Evolutionary conservation across 2,113 vertebrate species (phyloP).

Genomic region (Otocyon megalotis): DNA sequence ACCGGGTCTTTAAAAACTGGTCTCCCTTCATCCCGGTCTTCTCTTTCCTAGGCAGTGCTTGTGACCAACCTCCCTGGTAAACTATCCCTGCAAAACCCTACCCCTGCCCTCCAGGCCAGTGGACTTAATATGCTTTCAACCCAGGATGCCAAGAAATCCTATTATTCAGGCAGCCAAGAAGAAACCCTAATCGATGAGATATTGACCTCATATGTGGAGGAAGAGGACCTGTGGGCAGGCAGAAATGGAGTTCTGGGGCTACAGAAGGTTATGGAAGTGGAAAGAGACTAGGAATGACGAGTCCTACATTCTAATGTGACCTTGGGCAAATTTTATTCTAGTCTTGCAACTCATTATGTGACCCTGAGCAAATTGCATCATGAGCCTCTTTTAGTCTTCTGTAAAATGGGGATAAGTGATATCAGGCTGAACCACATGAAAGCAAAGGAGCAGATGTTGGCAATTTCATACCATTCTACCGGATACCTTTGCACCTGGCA

Average conservation of each 20-base stretch:
- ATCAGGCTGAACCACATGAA: not conserved
- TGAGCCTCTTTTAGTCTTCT: not conserved
- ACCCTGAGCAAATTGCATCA: not conserved
- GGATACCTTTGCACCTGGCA: not conserved
- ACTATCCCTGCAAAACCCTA: not conserved
- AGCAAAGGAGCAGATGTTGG: not conserved
- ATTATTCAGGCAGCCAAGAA: not conserved
- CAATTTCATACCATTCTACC: not conserved
- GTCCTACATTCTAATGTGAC: not conserved
- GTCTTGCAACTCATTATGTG: slow-evolving; percentile 5
- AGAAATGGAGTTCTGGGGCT: slow-evolving; percentile 8
- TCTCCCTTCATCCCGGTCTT: not conserved
- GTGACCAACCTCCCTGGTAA: not conserved
- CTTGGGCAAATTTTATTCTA: not conserved
- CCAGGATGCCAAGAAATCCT: slow-evolving; percentile 3
- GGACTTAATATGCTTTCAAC: slow-evolving; percentile 8
- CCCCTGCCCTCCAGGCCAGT: not conserved
- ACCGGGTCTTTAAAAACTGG: not conserved
- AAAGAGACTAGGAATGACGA: not conserved
- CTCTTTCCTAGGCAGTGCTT: slow-evolving; percentile 9
- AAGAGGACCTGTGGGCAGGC: not conserved
- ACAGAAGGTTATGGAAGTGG: slow-evolving; percentile 23
- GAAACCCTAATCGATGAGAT: not conserved
- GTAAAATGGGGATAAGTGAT: slow-evolving; percentile 14
- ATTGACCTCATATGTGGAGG: not conserved